Base-by-base conservation (phyloP, 2,113 vertebrate genomes). In the Amblyopsis rosae region DNA sequence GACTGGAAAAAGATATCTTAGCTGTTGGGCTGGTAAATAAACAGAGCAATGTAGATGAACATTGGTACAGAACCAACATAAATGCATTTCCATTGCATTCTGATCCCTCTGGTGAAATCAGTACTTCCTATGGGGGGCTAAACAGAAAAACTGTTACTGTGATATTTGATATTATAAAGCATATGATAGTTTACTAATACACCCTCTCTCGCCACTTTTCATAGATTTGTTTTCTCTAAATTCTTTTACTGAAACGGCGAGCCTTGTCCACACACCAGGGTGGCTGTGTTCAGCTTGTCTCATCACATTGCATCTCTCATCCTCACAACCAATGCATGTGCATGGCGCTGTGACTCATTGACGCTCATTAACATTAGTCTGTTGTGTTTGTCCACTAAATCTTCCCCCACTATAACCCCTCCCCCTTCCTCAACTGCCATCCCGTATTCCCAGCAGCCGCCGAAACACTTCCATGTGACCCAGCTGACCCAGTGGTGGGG, bases 211-310 rank as follows among this genome's bases (percentile, higher is more conserved):
- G 86, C 91, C 70, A 82, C 77, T 84, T 85, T 80, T 91, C 88
- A 87, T 89, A 95, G 94, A 94, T 95, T 95, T 91, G 91, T 95
- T 91, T 95, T 93, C 89, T 94, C 95, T 95, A 94, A 93, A 94
- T 95, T 95, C 87, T 91, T 93, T 73, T 92, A 93, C 93, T 95
- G 91, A 95, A 92, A 76, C 86, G 85, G 50, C 90, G 88, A 82
- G 88, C 91, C 90, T 88, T 75, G 72, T 83, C 87, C 59, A 57
- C 65, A 72, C 26, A 84, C 82, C 84, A 73, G 80, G 82, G 88
- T 87, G 88, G 76, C 67, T 65, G 73, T 71, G 82, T 88, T 84
- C 83, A 66, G 46, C 72, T 69, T 57, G 67, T 75, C 68, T 48
- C 65, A 79, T 84, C 65, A 68, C 85, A 75, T 16, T 65, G 55